Percentiles rank a stretch among this genome's conserved stretches.
Conservation (phyloP, 2,888 invertebrate genomes). For the Ashinkailepas kermadecensis region DNA sequence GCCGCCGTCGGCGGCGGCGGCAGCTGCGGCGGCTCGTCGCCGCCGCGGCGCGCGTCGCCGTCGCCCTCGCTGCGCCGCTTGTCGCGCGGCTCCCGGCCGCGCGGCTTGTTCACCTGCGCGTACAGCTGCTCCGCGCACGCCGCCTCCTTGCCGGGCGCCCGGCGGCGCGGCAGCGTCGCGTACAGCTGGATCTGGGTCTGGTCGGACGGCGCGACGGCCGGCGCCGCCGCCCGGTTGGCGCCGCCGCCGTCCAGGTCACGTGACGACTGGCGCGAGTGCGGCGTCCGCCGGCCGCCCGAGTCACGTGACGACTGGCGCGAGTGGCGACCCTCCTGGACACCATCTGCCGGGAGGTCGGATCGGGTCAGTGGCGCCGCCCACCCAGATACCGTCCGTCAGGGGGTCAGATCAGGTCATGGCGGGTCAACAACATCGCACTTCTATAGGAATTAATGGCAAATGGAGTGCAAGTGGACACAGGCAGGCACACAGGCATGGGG, state of each 20-base stretch:
- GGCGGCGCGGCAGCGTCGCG: slow-evolving; percentile 62
- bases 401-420: too few relatives aligned
- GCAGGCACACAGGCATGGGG: too few relatives aligned
- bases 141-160: background rate
- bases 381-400: too few relatives aligned
- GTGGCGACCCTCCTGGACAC: slow-evolving; percentile 54
- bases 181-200: slow-evolving; percentile 69
- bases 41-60: slow-evolving; percentile 28
- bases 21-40: slow-evolving; percentile 22
- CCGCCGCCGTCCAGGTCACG: background rate
- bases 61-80: slow-evolving; percentile 31
- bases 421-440: too few relatives aligned
- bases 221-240: background rate
- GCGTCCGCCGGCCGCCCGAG: slow-evolving; percentile 42
- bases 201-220: background rate
- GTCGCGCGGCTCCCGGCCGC: slow-evolving; percentile 18
- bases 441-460: too few relatives aligned
- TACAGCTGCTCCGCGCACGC: slow-evolving; percentile 45
- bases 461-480: too few relatives aligned
- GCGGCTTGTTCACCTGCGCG: slow-evolving; percentile 18
- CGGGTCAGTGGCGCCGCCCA: background rate
- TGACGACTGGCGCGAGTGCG: slow-evolving; percentile 52
- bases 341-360: slow-evolving; percentile 39
- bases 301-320: slow-evolving; percentile 68
- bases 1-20: background rate